Base-by-base conservation (phyloP, 1,140 invertebrate species). In the Eubasilissa regina region DNA sequence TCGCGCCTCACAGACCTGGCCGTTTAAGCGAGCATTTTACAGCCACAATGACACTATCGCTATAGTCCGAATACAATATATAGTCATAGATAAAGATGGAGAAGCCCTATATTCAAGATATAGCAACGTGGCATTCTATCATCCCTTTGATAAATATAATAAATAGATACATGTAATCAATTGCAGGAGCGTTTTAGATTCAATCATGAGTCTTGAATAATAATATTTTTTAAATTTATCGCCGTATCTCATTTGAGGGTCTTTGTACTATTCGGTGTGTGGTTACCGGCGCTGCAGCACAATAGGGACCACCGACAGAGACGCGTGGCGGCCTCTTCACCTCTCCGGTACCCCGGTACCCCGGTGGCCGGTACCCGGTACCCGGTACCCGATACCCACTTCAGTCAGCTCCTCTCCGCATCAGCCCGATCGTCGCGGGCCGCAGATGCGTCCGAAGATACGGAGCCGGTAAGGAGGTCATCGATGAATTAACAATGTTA, bases 301-400 rank as follows among this genome's bases (percentile, higher is more conserved):
- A 82, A 82, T 82, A 45, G 81, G 60, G 81, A 82, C 81, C 81
- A 82, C 81, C 81, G 74, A 72, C 75, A 19, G 81, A 51, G 81
- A 66, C 81, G 78, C 81, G 81, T 82, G 81, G 81, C 51, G 48
- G 43, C 48, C 25, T 56, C 51, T 45, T 19, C 70, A 21, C 70
- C 21, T 10, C 43, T 43, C 44, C 25, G 25, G 0, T 62, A 6
- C 25, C 66, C 44, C 8, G 17, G 13, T 15, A 19, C n/a, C 45
- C 66, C 11, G 66, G 44, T 68, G 19, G 15, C 64, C 13, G 45
- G 15, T 68, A 45, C 35, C 56, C 25, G 21, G 19, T 25, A 21
- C 56, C 7, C 8, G 58, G 58, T 9, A 66, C 35, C 62, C 1
- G 64, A 47, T 48, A 68, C 64, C 64, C 19, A 45, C 15, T 68